These are phyloP conservation scores for Heliocidaris tuberculata DNA, from an alignment of 35 echinoderm and acorn worm genomes.

Conservation along the genomic window DNA sequence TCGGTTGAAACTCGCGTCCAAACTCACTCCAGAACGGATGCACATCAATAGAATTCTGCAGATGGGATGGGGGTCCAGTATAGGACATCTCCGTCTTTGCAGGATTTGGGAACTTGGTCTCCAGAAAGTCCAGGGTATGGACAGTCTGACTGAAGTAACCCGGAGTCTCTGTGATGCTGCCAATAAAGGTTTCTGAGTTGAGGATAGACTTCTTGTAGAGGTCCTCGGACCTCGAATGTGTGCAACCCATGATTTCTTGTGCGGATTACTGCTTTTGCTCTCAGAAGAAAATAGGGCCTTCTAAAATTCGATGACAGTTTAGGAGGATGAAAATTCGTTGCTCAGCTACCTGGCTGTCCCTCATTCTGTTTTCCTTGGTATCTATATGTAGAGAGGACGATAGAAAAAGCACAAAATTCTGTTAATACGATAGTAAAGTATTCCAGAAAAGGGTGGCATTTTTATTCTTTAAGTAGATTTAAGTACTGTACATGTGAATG, in stretches of 20 bases:
- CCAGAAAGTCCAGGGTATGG: slow-evolving; percentile 67
- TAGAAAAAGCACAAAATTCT: not conserved
- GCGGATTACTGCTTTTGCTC: not conserved
- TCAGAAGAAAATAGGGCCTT: not conserved
- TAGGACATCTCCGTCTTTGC: slow-evolving; percentile 90
- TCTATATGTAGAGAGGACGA: not conserved
- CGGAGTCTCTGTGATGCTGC: slow-evolving; percentile 62
- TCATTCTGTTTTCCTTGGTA: not conserved
- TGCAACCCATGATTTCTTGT: slow-evolving; percentile 70
- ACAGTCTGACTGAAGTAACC: slow-evolving; percentile 83
- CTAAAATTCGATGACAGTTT: not conserved
- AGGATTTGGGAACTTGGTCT: slow-evolving; percentile 29
- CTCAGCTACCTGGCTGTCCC: not conserved
- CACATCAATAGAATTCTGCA: slow-evolving; percentile 81
- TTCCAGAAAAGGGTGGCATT: no score
- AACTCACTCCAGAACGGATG: slow-evolving; percentile 86
- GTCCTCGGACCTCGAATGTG: slow-evolving; percentile 84
- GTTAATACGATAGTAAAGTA: not conserved
- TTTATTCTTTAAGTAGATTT: no score
- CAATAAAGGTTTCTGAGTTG: slow-evolving; percentile 62
- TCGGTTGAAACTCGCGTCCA: slow-evolving; percentile 61
- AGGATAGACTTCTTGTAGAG: slow-evolving; percentile 69
- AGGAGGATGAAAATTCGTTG: not conserved
- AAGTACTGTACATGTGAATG: no score
- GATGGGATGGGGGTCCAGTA: slow-evolving; percentile 89